phyloP scores from a whole-genome alignment of 1,140 invertebrate genomes.

The Glossosoma conforme region DNA sequence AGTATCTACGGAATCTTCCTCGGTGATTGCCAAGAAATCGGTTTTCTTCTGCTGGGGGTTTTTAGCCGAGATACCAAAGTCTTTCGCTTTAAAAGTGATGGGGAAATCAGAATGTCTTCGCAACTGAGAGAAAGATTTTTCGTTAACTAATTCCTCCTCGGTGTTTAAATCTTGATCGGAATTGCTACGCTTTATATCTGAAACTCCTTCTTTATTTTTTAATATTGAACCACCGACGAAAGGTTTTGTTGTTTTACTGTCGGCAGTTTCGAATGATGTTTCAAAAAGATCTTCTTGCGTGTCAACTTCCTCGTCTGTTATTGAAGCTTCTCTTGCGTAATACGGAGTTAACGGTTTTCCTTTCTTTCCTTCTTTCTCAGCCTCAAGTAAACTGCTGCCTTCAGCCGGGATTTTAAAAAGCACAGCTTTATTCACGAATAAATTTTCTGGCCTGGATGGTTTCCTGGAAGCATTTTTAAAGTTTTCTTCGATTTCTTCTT shows the following conservation, averaged over 20 bases:
- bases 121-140: slow-evolving; percentile 36
- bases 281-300: slow-evolving; percentile 47
- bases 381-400: slow-evolving; percentile 27
- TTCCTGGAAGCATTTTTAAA: slow-evolving; percentile 38
- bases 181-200: slow-evolving; percentile 40
- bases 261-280: slow-evolving; percentile 49
- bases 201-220: slow-evolving; percentile 14
- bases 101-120: slow-evolving; percentile 46
- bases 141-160: slow-evolving; percentile 37
- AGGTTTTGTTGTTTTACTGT: slow-evolving; percentile 2
- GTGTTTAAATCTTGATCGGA: slow-evolving; percentile 60
- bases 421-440: slow-evolving; percentile 60
- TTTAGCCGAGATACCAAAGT: slow-evolving; percentile 27
- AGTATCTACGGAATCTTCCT: slow-evolving; percentile 53
- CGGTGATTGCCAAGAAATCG: slow-evolving; percentile 56
- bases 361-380: slow-evolving; percentile 35
- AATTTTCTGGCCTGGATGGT: slow-evolving; percentile 55
- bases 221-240: slow-evolving; percentile 26
- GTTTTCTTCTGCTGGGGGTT: slow-evolving; percentile 35
- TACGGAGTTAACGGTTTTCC: slow-evolving; percentile 70
- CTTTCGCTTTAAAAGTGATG: slow-evolving; percentile 30
- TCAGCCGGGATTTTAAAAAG: slow-evolving; percentile 61
- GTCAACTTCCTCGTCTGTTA: slow-evolving; percentile 49
- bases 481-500: slow-evolving; percentile 43
- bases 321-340: slow-evolving; percentile 58